These are phyloP conservation scores for Peromyscus nudipes DNA, from an alignment of 2,797 vertebrate genomes.

Conservation along the genomic window DNA sequence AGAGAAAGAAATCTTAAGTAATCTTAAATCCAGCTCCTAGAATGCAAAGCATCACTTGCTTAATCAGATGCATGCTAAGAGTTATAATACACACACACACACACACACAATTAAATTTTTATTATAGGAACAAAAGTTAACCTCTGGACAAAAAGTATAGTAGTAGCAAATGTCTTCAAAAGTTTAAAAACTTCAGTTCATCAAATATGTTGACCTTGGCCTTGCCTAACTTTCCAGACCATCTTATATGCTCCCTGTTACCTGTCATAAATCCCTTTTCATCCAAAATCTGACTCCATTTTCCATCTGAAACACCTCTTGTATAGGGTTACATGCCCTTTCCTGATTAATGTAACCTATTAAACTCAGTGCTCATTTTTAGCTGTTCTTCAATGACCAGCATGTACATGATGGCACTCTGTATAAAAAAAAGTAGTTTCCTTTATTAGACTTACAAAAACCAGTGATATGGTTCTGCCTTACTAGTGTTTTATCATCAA, in stretches of 20 bases:
- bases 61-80: neutral
- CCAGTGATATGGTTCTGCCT: neutral
- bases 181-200: neutral
- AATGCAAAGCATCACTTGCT: neutral
- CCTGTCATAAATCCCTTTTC: neutral
- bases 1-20: neutral
- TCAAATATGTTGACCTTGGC: no score
- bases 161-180: neutral
- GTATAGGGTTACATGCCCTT: neutral
- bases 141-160: constrained; percentile 11
- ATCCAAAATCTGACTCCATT: neutral
- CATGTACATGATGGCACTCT: neutral
- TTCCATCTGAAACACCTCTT: constrained; percentile 1
- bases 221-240: no score
- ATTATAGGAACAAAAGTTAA: constrained; percentile 13
- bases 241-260: neutral
- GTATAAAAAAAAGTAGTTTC: neutral
- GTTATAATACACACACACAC: neutral
- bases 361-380: constrained; percentile 20
- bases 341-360: neutral
- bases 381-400: neutral
- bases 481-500: neutral
- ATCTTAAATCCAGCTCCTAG: neutral
- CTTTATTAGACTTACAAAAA: neutral
- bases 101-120: neutral